Base-by-base conservation (phyloP, 2,113 vertebrate species). In the Pangasianodon hypophthalmus region DNA sequence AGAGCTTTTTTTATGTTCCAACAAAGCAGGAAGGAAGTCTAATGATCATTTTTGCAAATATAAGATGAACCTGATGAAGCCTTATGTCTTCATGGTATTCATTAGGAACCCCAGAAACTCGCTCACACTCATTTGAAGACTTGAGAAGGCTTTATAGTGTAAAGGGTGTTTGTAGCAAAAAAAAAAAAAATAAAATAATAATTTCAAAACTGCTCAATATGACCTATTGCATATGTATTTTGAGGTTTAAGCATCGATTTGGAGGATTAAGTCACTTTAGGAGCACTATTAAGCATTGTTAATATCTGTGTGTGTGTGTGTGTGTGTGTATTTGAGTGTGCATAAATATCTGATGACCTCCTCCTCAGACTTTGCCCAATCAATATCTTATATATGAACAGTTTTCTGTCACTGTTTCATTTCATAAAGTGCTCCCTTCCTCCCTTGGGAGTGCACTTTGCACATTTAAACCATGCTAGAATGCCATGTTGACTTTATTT, bases 361-460 rank as follows among this genome's bases (percentile, higher is more conserved):
- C 0, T 54, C 48, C n/a, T 56, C 58, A 50, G 71, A n/a, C 29
- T 7, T 82, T 67, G 26, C 18, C 24, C 13, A 48, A 64, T 64
- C 44, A 67, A 67, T 81, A 10, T 9, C 37, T n/a, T 29, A 18
- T 87, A 52, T 37, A 3, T 14, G 26, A 54, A 50, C 41, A 80
- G 52, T 81, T 79, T 64, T 62, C 50, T 81, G 56, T 56, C 32
- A 29, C 52, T 37, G 77, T 64, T 86, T 86, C 32, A 86, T 91
- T 86, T 83, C 11, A 62, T 26, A 84, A 86, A 85, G 52, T 71
- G 67, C 46, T 82, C 83, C 26, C 8, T 37, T 41, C 24, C 64
- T 80, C 85, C 81, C 67, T 46, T n/a, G 67, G 54, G 62, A 48
- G 26, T 13, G 54, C 73, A 46, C 73, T 77, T 77, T 64, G 73